These are phyloP conservation scores for Mesorhabditis belari DNA, from an alignment of 2,888 invertebrate species.

Conservation along the genomic window DNA sequence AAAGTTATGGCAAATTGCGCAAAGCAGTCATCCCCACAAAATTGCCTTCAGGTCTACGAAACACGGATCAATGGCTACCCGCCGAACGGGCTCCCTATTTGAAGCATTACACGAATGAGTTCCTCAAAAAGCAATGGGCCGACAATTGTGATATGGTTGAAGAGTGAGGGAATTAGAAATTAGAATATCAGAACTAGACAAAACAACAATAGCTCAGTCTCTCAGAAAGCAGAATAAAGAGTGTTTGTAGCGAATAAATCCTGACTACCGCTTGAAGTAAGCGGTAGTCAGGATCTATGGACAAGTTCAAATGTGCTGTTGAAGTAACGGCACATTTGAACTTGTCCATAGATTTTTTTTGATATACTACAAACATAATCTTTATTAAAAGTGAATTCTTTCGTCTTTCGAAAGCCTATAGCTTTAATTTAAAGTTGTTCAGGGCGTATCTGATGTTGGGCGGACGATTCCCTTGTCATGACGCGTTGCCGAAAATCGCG, in stretches of 20 bases:
- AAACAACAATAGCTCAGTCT: no score
- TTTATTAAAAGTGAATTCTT: no score
- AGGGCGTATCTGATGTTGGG: constrained; percentile 35
- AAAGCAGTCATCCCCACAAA: no score
- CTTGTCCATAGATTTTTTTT: no score
- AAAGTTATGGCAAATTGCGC: no score
- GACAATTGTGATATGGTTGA: constrained; percentile 48
- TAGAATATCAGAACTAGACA: neutral
- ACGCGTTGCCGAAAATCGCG: constrained; percentile 15
- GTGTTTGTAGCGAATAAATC: neutral
- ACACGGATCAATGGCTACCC: constrained; percentile 50
- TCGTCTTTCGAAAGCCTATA: no score
- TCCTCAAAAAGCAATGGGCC: constrained; percentile 46
- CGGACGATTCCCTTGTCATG: constrained; percentile 31
- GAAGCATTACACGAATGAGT: constrained; percentile 44
- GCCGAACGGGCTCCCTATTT: constrained; percentile 42
- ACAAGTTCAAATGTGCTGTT: no score
- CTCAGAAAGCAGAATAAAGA: no score
- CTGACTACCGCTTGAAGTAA: neutral
- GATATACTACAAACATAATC: no score
- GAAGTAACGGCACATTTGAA: no score
- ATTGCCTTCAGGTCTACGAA: constrained; percentile 48
- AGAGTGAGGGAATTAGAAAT: neutral
- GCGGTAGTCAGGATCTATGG: no score
- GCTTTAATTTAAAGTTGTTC: no score